phyloP scores from a whole-genome alignment of 2,888 invertebrate species.

The Laothoe populi region DNA sequence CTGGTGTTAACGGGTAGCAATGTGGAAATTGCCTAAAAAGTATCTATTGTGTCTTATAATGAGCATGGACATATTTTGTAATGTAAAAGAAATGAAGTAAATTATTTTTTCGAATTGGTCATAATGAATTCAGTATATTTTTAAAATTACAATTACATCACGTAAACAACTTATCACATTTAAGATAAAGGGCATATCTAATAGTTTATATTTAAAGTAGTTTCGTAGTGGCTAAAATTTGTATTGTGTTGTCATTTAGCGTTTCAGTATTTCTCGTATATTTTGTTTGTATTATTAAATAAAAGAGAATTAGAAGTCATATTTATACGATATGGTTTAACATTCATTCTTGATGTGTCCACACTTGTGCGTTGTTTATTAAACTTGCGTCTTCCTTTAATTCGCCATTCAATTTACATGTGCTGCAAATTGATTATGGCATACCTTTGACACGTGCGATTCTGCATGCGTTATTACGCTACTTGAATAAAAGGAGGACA shows the following conservation, averaged over 20 bases:
- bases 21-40: constrained; percentile 7
- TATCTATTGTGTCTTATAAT: constrained; percentile 10
- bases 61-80: constrained; percentile 17
- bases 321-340: not conserved
- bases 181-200: constrained; percentile 17
- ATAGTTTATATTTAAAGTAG: constrained; percentile 1
- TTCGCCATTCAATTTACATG: no score
- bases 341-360: not conserved
- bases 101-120: constrained; percentile 2
- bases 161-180: constrained; percentile 11
- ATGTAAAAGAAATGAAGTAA: constrained; percentile 1
- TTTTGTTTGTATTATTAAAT: not conserved
- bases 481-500: no score
- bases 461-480: no score
- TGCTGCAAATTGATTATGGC: no score
- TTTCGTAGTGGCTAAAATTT: constrained; percentile 7
- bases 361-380: not conserved
- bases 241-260: not conserved
- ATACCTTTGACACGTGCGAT: no score
- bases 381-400: not conserved
- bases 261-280: constrained; percentile 4
- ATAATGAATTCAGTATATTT: constrained; percentile 6
- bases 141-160: constrained; percentile 22
- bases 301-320: constrained; percentile 1
- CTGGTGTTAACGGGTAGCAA: not conserved